Conservation (phyloP, 2,888 invertebrate genomes). For the Allacma fusca region DNA sequence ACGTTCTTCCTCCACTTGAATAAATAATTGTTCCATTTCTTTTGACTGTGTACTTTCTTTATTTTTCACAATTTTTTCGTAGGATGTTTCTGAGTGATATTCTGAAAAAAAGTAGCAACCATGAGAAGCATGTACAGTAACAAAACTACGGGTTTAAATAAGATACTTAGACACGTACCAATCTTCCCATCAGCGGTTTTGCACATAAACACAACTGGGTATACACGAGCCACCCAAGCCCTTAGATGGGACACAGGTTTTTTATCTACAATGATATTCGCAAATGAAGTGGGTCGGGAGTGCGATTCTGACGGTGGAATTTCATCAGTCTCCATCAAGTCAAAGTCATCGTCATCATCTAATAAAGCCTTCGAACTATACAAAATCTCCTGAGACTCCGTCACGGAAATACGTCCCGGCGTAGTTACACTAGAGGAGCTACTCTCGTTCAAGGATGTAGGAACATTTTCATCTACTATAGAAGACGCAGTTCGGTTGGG, state of each 20-base stretch:
- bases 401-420: not conserved
- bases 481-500: not conserved
- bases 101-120: not conserved
- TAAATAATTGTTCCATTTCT: slow-evolving; percentile 61
- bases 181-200: slow-evolving; percentile 1
- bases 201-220: not conserved
- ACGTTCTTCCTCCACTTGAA: slow-evolving; percentile 61
- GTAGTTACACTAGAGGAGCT: too few species aligned
- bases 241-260: not conserved
- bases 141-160: too few species aligned
- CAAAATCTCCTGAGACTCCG: slow-evolving; percentile 28
- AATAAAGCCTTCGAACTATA: slow-evolving; percentile 14
- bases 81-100: slow-evolving; percentile 65
- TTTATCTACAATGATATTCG: not conserved
- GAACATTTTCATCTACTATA: not conserved
- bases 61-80: slow-evolving; percentile 65
- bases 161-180: not conserved
- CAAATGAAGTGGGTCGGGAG: too few species aligned
- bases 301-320: too few species aligned
- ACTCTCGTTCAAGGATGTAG: not conserved
- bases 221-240: not conserved
- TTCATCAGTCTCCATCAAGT: not conserved
- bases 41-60: slow-evolving; percentile 65
- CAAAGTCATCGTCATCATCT: not conserved
- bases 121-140: not conserved